Conservation (phyloP, 2,113 vertebrate species). For the Muntiacus muntjak region DNA sequence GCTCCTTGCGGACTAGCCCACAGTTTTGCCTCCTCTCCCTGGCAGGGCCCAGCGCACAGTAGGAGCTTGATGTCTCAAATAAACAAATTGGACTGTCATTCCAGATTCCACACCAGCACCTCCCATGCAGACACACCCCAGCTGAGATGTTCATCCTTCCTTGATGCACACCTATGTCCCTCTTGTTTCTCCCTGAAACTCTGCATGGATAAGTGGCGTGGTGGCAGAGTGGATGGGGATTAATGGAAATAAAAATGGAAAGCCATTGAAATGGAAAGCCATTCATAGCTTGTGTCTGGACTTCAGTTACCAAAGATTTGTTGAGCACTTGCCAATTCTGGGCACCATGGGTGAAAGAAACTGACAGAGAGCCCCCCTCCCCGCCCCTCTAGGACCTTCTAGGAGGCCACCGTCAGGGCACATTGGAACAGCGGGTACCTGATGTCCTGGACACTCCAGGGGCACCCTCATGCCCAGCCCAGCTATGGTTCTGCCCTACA, state of each 20-base stretch:
- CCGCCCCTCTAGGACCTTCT: background rate
- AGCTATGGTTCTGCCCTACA: background rate
- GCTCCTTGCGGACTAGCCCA: background rate
- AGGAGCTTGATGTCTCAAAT: background rate
- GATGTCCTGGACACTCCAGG: background rate
- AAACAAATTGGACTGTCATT: background rate
- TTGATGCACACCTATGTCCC: background rate
- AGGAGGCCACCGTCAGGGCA: background rate
- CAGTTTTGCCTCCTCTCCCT: background rate
- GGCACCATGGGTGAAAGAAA: background rate
- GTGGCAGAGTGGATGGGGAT: background rate
- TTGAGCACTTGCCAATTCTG: background rate
- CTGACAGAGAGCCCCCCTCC: background rate
- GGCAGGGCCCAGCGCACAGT: background rate
- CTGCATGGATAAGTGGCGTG: background rate
- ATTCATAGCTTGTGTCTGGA: background rate
- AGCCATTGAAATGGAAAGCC: background rate
- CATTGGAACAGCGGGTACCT: background rate
- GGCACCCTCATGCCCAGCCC: too few relatives aligned
- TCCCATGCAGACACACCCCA: fast-evolving
- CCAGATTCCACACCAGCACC: background rate
- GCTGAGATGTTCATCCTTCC: background rate
- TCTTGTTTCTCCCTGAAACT: background rate
- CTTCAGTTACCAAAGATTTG: background rate
- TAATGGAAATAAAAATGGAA: background rate